These are phyloP conservation scores for Lordiphosa clarofinis DNA, from an alignment of 1,140 invertebrate species.

Conservation along the genomic window DNA sequence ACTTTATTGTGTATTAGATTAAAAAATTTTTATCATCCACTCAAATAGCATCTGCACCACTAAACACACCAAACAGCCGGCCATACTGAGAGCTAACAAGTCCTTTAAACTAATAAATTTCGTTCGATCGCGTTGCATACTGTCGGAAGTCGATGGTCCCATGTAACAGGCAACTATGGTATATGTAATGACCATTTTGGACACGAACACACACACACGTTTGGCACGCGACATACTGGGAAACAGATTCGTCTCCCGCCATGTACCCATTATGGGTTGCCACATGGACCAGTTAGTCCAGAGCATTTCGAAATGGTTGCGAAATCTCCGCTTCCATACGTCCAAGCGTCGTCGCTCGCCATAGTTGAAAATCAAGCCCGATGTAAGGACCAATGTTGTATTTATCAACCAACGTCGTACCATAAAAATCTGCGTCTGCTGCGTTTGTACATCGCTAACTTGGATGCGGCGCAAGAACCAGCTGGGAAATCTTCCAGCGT, in stretches of 20 bases:
- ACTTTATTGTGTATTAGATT: no score
- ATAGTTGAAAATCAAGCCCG: conserved; percentile 5
- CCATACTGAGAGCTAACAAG: background rate
- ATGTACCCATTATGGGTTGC: conserved; percentile 37
- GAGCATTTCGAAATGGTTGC: conserved; percentile 5
- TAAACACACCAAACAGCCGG: background rate
- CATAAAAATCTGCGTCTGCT: conserved; percentile 31
- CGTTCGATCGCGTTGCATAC: conserved; percentile 8
- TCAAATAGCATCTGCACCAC: background rate
- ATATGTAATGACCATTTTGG: conserved; percentile 14
- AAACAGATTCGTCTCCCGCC: conserved; percentile 19
- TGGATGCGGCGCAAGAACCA: conserved; percentile 41
- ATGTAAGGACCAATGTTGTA: conserved; percentile 15
- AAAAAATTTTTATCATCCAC: background rate
- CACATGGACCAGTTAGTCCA: conserved; percentile 47
- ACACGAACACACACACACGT: conserved; percentile 28
- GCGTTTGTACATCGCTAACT: conserved; percentile 32
- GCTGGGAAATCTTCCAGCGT: conserved; percentile 38
- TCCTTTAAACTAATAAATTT: background rate
- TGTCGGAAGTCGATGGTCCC: conserved; percentile 9
- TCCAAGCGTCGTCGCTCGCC: conserved; percentile 1
- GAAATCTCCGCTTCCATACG: conserved; percentile 15
- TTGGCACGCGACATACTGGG: conserved; percentile 31
- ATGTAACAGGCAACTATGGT: conserved; percentile 4
- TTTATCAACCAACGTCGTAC: conserved; percentile 24